Base-by-base conservation (phyloP, 2,888 invertebrate species). In the Ceraclea dissimilis region DNA sequence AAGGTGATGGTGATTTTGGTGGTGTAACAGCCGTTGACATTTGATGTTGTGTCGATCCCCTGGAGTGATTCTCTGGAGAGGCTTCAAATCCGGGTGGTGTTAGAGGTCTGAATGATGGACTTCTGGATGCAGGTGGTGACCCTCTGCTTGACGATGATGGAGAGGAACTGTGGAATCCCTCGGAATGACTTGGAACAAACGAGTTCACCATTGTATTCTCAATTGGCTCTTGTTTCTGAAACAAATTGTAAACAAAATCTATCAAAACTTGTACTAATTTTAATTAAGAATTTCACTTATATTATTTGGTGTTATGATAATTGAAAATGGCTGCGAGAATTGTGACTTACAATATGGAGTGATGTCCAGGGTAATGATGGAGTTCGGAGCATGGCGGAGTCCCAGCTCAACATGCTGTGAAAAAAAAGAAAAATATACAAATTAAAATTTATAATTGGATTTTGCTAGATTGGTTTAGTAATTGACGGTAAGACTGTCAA, bases 61-160 rank as follows among this genome's bases (percentile, higher is more conserved):
- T 49, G n/a, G 68, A 71, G 4, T 72, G 70, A 1, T 69, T 71
- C 10, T 73, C 73, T 34, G 66, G 68, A 21, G 74, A 69, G 1
- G 68, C 65, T 34, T 78, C 79, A 44, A 80, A 76, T 6, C 80
- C 80, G 0, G 83, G 83, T 1, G 84, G 84, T 5, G 84, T 83
- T 34, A 84, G 72, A 0, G 82, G 75, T 64, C 75, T 82, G 65
- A 83, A 83, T 17, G 52, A 48, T 0, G 73, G 70, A 2, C 73
- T 65, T 2, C 68, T 66, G 62, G 75, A 75, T 52, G 73, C 74
- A 0, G 73, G 74, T 62, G 74, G 75, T 0, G 76, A 78, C 62
- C 78, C 77, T 62, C 77, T 77, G 63, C 76, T 76, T 52, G 81
- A 80, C 10, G 79, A 79, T 1, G 79, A 79, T 0, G 82, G 82